Conservation (phyloP, 37 sponge, comb jelly and placozoan genomes). For the Aplysina aerophoba region DNA sequence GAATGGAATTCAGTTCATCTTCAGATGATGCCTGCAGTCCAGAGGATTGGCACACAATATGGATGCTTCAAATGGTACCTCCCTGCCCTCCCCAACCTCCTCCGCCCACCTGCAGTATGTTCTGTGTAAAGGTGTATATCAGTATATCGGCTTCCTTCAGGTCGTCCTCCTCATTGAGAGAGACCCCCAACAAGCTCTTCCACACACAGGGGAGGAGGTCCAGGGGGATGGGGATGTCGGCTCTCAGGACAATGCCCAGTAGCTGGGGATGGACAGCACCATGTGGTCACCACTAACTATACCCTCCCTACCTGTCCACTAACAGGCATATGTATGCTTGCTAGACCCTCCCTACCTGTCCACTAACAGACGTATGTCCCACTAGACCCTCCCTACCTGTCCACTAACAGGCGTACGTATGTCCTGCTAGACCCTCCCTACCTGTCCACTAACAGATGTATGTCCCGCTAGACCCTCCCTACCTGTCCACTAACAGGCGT, state of each 20-base stretch:
- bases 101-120: slow-evolving; percentile 59
- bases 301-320: too few species aligned
- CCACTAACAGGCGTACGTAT: too few species aligned
- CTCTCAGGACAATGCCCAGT: slow-evolving; percentile 89
- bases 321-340: too few species aligned
- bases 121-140: slow-evolving; percentile 78
- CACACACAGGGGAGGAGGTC: slow-evolving; percentile 93
- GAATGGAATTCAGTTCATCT: slow-evolving; percentile 20
- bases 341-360: too few species aligned
- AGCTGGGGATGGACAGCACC: slow-evolving; percentile 43
- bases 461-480: too few species aligned
- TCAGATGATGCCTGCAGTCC: background rate
- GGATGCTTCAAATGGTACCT: background rate
- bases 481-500: too few species aligned
- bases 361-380: too few species aligned
- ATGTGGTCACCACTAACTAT: background rate
- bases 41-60: background rate
- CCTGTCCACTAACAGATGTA: too few species aligned
- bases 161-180: slow-evolving; percentile 71
- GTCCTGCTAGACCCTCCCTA: too few species aligned
- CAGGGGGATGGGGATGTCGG: slow-evolving; percentile 90
- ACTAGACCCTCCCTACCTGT: too few species aligned
- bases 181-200: slow-evolving; percentile 78
- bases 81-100: background rate
- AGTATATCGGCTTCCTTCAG: slow-evolving; percentile 85